These are phyloP conservation scores for Eupleurogrammus muticus DNA, from an alignment of 2,797 vertebrate species.

Conservation along the genomic window DNA sequence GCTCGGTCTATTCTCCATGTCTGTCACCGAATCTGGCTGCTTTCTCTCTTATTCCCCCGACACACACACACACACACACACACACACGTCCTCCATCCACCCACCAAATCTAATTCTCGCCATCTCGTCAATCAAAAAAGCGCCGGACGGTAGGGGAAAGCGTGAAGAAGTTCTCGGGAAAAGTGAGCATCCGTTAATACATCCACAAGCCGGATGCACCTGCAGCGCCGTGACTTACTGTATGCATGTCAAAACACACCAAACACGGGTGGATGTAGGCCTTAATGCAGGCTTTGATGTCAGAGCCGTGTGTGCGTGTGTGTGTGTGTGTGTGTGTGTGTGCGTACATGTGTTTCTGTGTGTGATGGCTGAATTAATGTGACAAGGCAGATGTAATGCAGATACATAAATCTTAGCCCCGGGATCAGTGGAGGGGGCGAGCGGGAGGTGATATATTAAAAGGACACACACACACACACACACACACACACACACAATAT, in stretches of 20 bases:
- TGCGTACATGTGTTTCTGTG: constrained; percentile 60
- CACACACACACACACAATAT: constrained; percentile 27
- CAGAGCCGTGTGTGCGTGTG: constrained; percentile 42
- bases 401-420: constrained; percentile 83
- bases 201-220: constrained; percentile 36
- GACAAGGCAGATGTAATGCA: constrained; percentile 81
- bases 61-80: constrained; percentile 29
- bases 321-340: constrained; percentile 10
- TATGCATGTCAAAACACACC: constrained; percentile 40
- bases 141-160: neutral
- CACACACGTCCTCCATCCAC: constrained; percentile 17
- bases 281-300: constrained; percentile 57
- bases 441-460: constrained; percentile 72
- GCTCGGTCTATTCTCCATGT: constrained; percentile 66
- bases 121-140: constrained; percentile 58
- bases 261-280: constrained; percentile 45
- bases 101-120: constrained; percentile 42
- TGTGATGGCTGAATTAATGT: constrained; percentile 83
- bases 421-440: constrained; percentile 71
- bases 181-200: constrained; percentile 1
- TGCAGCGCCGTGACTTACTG: constrained; percentile 62
- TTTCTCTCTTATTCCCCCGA: constrained; percentile 52
- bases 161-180: constrained; percentile 30
- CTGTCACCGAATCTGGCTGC: constrained; percentile 71
- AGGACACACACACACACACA: constrained; percentile 44